phyloP scores from a whole-genome alignment of 2,797 vertebrate species.

The Malurus splendens region DNA sequence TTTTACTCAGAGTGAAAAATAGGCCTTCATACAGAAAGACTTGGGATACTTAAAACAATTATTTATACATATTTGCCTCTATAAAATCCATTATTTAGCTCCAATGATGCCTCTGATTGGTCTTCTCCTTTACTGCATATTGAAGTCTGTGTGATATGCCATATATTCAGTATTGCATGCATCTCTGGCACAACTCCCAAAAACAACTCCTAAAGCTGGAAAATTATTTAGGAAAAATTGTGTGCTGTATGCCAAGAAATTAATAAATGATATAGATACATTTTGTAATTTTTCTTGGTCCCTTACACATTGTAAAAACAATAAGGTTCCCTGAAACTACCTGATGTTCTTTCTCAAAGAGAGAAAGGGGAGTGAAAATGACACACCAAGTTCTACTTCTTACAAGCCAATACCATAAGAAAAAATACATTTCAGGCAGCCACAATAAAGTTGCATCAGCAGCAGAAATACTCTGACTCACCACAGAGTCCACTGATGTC shows the following conservation, averaged over 20 bases:
- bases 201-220: neutral
- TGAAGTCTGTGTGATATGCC: neutral
- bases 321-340: neutral
- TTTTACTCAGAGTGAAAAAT: conserved; percentile 32
- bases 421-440: neutral
- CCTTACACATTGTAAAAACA: neutral
- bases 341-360: neutral
- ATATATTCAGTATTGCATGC: neutral
- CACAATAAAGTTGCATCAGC: neutral
- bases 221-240: neutral
- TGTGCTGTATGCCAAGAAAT: neutral
- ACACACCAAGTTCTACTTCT: neutral
- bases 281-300: neutral
- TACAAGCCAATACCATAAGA: neutral
- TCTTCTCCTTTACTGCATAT: neutral
- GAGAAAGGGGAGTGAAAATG: neutral
- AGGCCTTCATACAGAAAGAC: neutral
- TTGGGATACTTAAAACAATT: conserved; percentile 3
- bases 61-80: neutral
- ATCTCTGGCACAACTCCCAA: neutral
- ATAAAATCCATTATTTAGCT: neutral
- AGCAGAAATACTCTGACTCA: neutral
- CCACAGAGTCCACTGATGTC: neutral
- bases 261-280: neutral
- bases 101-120: neutral